Conservation (phyloP, 1,140 invertebrate species). For the Drosophila willistoni region DNA sequence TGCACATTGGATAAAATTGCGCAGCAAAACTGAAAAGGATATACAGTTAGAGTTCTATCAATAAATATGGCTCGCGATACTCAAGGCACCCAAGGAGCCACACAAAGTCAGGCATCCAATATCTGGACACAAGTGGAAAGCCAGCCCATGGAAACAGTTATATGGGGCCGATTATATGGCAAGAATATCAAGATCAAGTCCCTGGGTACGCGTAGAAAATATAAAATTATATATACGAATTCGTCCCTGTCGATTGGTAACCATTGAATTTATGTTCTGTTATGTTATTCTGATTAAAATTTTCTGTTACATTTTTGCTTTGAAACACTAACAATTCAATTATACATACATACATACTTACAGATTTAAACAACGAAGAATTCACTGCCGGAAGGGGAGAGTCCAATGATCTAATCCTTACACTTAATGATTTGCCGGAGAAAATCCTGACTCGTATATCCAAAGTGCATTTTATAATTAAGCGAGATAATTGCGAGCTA, state of each 20-base stretch:
- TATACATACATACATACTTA: background rate
- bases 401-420: slow-evolving; percentile 71
- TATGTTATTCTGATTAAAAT: slow-evolving; percentile 19
- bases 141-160: slow-evolving; percentile 77
- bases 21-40: slow-evolving; percentile 48
- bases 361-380: slow-evolving; percentile 75
- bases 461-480: slow-evolving; percentile 78
- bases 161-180: slow-evolving; percentile 79
- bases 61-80: slow-evolving; percentile 69
- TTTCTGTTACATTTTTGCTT: too few species aligned
- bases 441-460: slow-evolving; percentile 80
- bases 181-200: slow-evolving; percentile 81
- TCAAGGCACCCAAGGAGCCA: slow-evolving; percentile 68
- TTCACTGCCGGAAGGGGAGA: slow-evolving; percentile 77
- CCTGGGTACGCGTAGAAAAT: slow-evolving; percentile 72
- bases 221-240: slow-evolving; percentile 76
- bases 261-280: slow-evolving; percentile 39
- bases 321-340: background rate
- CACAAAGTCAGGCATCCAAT: slow-evolving; percentile 76
- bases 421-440: slow-evolving; percentile 72
- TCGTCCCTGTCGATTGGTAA: slow-evolving; percentile 78
- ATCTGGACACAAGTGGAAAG: slow-evolving; percentile 79
- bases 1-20: slow-evolving; percentile 59
- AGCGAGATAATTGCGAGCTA: slow-evolving; percentile 69
- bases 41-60: slow-evolving; percentile 20